phyloP scores from a whole-genome alignment of 2,797 vertebrate species.

The Centropyge bicolor region DNA sequence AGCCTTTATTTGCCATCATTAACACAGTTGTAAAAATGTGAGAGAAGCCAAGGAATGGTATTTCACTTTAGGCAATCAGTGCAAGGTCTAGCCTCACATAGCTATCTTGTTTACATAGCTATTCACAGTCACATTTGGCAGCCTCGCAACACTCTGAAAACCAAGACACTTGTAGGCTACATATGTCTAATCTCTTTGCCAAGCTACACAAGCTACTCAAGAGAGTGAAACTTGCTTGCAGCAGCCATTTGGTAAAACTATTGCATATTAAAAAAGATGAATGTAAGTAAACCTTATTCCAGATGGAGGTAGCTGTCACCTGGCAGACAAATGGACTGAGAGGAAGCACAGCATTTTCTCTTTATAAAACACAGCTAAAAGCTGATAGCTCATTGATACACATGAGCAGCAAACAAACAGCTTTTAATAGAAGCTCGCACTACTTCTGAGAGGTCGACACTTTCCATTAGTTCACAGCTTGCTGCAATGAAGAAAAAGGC shows the following conservation, averaged over 20 bases:
- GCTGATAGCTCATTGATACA: conserved; percentile 37
- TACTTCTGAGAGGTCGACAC: not conserved
- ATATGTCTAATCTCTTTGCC: conserved; percentile 80
- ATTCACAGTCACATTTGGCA: conserved; percentile 84
- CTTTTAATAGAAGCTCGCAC: conserved; percentile 29
- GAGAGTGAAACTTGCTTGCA: conserved; percentile 74
- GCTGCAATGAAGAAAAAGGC: not conserved
- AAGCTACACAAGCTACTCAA: conserved; percentile 79
- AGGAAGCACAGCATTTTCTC: conserved; percentile 51
- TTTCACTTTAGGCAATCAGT: conserved; percentile 80
- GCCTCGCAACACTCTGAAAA: conserved; percentile 74
- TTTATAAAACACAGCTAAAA: conserved; percentile 35
- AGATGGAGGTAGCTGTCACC: conserved; percentile 78
- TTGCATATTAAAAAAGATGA: conserved; percentile 63
- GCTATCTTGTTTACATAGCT: conserved; percentile 84
- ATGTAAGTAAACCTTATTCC: conserved; percentile 70
- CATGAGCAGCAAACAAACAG: not conserved
- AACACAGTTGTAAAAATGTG: conserved; percentile 78
- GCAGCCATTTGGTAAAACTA: conserved; percentile 77
- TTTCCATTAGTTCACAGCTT: conserved; percentile 38
- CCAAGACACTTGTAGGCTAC: conserved; percentile 80
- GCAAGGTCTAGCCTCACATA: conserved; percentile 75
- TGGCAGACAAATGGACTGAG: conserved; percentile 75
- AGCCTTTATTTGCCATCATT: conserved; percentile 81
- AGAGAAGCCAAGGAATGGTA: conserved; percentile 74